These are phyloP conservation scores for Dromiciops gliroides DNA, from an alignment of 2,113 vertebrate species.

Conservation along the genomic window DNA sequence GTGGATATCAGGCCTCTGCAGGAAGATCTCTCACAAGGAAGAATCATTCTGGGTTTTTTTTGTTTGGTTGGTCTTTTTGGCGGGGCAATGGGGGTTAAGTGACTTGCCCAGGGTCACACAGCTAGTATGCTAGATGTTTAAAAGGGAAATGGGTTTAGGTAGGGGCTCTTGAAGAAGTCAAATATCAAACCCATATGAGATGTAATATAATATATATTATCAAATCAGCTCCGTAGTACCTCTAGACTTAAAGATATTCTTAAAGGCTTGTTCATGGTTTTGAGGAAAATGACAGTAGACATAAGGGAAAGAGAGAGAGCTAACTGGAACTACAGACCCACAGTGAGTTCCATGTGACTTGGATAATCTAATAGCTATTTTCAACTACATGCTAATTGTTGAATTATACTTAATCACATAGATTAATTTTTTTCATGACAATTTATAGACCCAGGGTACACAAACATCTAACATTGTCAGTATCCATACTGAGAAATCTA, in stretches of 20 bases:
- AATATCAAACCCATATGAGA: background rate
- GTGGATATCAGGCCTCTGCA: background rate
- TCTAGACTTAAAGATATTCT: background rate
- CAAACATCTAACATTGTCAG: background rate
- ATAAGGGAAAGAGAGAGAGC: background rate
- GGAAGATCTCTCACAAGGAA: background rate
- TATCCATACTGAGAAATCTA: background rate
- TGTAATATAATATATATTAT: background rate
- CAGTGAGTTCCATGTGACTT: background rate
- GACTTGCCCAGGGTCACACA: no score
- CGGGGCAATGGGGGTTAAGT: no score
- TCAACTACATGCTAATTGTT: background rate
- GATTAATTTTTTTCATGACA: background rate
- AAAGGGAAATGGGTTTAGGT: background rate
- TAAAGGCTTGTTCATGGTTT: background rate
- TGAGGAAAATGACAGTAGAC: background rate
- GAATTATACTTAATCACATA: background rate
- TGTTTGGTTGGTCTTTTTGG: no score
- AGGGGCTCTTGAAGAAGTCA: background rate
- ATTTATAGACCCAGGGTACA: background rate
- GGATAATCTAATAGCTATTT: background rate
- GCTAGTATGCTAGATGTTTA: background rate
- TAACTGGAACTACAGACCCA: background rate
- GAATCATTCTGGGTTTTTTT: no score
- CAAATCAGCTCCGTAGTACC: background rate